Evolutionary conservation across 2,888 invertebrate genomes (phyloP).

Genomic region (Oscheius sp.): DNA sequence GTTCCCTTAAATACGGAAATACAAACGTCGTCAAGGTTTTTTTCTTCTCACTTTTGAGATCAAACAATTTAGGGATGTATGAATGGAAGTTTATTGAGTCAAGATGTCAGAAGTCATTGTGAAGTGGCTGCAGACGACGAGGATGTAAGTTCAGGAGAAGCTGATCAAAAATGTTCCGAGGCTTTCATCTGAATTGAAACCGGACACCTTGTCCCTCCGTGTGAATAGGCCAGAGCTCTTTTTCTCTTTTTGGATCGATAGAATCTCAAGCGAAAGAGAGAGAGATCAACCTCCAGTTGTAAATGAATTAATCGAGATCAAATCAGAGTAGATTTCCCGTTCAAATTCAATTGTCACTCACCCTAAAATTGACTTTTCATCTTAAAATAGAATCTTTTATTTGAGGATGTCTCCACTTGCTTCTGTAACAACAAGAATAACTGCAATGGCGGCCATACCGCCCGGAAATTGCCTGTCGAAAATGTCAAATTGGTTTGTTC

Average conservation of each 20-base stretch:
- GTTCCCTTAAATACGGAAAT: constrained; percentile 57
- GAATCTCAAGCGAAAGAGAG: constrained; percentile 6
- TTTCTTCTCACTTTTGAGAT: not conserved
- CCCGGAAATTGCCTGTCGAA: constrained; percentile 53
- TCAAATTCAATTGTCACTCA: not conserved
- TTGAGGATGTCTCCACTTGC: constrained; percentile 66
- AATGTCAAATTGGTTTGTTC: constrained; percentile 51
- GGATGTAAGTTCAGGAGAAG: constrained; percentile 3
- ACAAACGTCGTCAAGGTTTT: constrained; percentile 59
- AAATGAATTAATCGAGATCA: not conserved
- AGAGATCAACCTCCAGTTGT: not conserved
- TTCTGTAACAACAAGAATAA: constrained; percentile 63
- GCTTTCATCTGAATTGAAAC: constrained; percentile 9
- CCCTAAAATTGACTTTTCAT: not conserved
- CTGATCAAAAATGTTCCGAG: not conserved
- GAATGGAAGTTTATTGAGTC: constrained; percentile 58
- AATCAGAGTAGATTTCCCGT: not conserved
- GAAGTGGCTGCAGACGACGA: constrained; percentile 52
- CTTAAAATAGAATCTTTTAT: not conserved
- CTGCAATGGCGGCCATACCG: constrained; percentile 58
- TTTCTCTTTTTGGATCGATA: constrained; percentile 15
- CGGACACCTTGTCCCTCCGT: constrained; percentile 12
- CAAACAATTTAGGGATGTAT: constrained; percentile 60
- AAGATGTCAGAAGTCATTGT: constrained; percentile 61
- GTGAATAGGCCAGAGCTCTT: constrained; percentile 9